Conservation (phyloP, 2,113 vertebrate species). For the Odocoileus hemionus region DNA sequence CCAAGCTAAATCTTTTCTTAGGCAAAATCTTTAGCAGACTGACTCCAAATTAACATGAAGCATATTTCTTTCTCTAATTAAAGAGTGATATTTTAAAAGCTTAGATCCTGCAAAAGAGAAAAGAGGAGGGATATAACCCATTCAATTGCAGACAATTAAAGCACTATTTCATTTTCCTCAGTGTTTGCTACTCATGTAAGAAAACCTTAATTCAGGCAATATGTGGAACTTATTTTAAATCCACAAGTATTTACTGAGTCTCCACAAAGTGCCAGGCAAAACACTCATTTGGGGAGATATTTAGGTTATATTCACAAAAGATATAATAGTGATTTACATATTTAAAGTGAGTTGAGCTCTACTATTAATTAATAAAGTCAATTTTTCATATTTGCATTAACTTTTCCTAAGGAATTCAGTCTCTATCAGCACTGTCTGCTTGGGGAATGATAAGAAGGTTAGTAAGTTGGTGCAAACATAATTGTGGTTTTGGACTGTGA, state of each 20-base stretch:
- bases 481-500: background rate
- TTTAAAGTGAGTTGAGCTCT: background rate
- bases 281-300: background rate
- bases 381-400: background rate
- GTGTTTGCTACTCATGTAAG: constrained; percentile 61
- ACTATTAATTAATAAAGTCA: background rate
- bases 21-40: constrained; percentile 54
- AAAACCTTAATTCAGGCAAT: constrained; percentile 59
- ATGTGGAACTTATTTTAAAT: constrained; percentile 51
- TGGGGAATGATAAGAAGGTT: background rate
- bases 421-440: background rate
- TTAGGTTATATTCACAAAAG: background rate
- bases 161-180: constrained; percentile 68
- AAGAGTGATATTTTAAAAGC: constrained; percentile 69
- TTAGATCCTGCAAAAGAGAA: constrained; percentile 59
- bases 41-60: constrained; percentile 58
- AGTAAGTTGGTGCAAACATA: background rate
- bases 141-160: constrained; percentile 66
- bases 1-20: constrained; percentile 64
- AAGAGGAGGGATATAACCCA: constrained; percentile 63
- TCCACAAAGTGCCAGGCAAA: background rate
- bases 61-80: constrained; percentile 58
- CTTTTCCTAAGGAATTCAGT: background rate
- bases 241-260: background rate
- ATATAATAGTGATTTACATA: background rate